Evolutionary conservation across 64 coral and sea anemone species (phyloP).

Genomic region (Montipora foliosa): DNA sequence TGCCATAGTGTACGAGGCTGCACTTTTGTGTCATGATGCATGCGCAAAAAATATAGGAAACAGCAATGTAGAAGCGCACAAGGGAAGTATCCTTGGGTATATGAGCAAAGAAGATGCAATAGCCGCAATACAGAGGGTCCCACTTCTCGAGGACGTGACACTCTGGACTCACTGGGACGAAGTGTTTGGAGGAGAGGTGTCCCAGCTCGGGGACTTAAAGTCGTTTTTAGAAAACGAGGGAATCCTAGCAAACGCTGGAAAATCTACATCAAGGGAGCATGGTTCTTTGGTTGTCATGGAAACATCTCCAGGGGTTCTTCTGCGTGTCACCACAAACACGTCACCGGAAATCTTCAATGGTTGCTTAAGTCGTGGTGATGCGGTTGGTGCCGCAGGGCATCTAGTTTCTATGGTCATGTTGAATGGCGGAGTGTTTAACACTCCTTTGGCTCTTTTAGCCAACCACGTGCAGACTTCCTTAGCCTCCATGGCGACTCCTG

Average conservation of each 20-base stretch:
- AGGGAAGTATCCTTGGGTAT: slow-evolving; percentile 31
- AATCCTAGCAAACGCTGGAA: not conserved
- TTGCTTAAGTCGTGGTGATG: slow-evolving; percentile 43
- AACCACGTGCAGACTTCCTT: slow-evolving; percentile 78
- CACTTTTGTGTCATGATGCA: slow-evolving; percentile 4
- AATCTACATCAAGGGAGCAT: not conserved
- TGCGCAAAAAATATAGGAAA: not conserved
- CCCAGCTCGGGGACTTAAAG: slow-evolving; percentile 54
- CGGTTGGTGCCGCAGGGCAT: slow-evolving; percentile 72
- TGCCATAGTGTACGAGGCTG: slow-evolving; percentile 33
- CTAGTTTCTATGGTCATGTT: slow-evolving; percentile 86
- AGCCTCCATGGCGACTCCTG: not conserved
- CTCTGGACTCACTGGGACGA: slow-evolving; percentile 70
- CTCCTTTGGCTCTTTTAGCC: slow-evolving; percentile 77
- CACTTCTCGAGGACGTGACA: slow-evolving; percentile 25
- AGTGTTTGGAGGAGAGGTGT: slow-evolving; percentile 34
- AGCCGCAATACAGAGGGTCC: slow-evolving; percentile 30
- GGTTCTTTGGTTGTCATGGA: slow-evolving; percentile 70
- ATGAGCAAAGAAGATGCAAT: slow-evolving; percentile 44
- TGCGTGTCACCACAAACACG: slow-evolving; percentile 65
- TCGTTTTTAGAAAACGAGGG: slow-evolving; percentile 41
- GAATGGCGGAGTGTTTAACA: slow-evolving; percentile 77
- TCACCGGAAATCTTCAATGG: slow-evolving; percentile 57
- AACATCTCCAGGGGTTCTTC: slow-evolving; percentile 56
- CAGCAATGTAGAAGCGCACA: not conserved